Evolutionary conservation across 2,797 vertebrate genomes (phyloP).

Genomic region (Limosa lapponica): DNA sequence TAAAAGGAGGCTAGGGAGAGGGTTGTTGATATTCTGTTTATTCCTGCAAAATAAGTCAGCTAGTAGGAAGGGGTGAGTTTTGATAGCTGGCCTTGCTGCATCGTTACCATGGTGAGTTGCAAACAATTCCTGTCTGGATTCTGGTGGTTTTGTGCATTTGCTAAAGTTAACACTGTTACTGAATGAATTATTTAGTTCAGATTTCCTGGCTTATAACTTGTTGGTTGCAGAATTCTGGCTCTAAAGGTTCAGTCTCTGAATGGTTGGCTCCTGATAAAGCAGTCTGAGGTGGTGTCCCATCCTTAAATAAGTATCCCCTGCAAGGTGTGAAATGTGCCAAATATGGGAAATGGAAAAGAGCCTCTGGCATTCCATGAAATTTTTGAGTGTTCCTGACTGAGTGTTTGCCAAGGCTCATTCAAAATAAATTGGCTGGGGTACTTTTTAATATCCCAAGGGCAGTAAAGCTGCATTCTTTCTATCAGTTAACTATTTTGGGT

Average conservation of each 20-base stretch:
- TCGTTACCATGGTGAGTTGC: not conserved
- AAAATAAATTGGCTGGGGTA: not conserved
- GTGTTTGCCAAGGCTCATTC: not conserved
- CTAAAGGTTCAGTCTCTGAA: not conserved
- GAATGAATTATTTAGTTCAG: not conserved
- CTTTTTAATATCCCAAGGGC: not conserved
- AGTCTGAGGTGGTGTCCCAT: not conserved
- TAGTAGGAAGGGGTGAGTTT: not conserved
- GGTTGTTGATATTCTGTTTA: not conserved
- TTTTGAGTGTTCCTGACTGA: not conserved
- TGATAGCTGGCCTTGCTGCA: not conserved
- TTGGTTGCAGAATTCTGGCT: not conserved
- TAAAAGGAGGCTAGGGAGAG: not conserved
- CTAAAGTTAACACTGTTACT: not conserved
- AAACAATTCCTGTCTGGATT: not conserved
- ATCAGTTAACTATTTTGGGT: not conserved
- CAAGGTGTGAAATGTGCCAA: constrained; percentile 18
- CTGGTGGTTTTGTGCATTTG: not conserved
- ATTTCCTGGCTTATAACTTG: not conserved
- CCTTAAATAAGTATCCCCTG: not conserved
- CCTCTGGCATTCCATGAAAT: not conserved
- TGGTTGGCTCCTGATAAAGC: not conserved
- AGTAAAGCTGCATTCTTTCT: not conserved
- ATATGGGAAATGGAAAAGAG: not conserved
- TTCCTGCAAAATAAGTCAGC: not conserved